Percentiles rank a stretch among this genome's conserved stretches.
phyloP scores from a whole-genome alignment of 2,113 vertebrate genomes.

The Anseranas semipalmata region DNA sequence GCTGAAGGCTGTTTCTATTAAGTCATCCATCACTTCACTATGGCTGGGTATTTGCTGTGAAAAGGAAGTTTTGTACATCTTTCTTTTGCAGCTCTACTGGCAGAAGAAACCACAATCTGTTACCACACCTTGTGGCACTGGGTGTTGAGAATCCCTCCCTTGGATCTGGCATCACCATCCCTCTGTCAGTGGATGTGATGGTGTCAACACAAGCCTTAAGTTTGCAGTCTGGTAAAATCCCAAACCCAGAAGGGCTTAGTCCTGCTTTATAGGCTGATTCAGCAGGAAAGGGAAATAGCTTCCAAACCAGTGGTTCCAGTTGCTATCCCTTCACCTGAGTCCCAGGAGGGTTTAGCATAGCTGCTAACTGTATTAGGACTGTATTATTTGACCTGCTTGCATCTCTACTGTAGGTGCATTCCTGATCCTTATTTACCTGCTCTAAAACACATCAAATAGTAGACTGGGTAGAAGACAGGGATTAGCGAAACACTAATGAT shows the following conservation, averaged over 20 bases:
- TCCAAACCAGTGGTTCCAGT: background rate
- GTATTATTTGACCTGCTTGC: background rate
- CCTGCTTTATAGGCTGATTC: background rate
- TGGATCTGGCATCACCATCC: background rate
- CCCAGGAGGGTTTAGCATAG: fast-evolving
- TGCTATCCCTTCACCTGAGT: background rate
- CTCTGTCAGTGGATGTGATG: background rate
- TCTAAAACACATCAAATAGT: background rate
- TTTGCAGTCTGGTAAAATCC: background rate
- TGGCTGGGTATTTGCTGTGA: background rate
- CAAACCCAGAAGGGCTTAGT: background rate
- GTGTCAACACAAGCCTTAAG: background rate
- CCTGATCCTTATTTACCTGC: background rate
- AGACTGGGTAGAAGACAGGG: background rate
- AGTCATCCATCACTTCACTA: background rate
- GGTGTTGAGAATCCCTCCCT: background rate
- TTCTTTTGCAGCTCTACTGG: background rate
- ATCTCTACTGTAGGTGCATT: background rate
- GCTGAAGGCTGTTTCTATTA: background rate
- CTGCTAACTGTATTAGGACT: fast-evolving
- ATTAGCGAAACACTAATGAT: constrained; percentile 40
- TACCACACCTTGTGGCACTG: background rate
- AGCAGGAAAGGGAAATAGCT: background rate
- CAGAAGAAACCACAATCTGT: background rate
- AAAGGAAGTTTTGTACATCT: background rate